phyloP scores from a whole-genome alignment of 2,113 vertebrate genomes.

The Tupaia chinensis region DNA sequence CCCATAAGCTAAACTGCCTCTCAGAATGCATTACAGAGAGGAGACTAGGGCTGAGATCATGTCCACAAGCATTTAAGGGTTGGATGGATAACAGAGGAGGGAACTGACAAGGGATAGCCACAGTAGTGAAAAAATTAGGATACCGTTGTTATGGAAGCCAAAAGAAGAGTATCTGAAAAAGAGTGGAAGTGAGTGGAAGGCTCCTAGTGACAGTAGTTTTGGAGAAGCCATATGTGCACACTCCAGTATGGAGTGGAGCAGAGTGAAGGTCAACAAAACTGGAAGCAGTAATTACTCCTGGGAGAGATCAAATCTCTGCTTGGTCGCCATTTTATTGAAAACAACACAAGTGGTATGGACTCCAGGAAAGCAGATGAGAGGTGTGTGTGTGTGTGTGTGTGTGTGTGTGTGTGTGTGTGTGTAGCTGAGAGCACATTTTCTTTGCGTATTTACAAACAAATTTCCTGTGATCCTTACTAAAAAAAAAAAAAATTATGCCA shows the following conservation, averaged over 20 bases:
- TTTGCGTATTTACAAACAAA: neutral
- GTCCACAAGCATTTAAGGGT: neutral
- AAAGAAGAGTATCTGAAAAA: neutral
- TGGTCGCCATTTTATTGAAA: neutral
- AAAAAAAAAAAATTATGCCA: neutral
- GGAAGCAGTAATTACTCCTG: neutral
- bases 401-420: accelerated
- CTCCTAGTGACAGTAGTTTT: neutral
- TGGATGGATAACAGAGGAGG: neutral
- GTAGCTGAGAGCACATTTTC: neutral
- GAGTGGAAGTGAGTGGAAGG: neutral
- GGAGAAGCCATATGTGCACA: neutral
- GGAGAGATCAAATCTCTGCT: neutral
- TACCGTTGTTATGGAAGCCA: neutral
- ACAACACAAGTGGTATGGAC: neutral
- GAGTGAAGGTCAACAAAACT: neutral
- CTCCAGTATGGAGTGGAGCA: neutral
- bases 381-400: neutral
- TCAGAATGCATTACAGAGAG: neutral
- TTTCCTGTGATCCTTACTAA: neutral
- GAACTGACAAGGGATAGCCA: neutral
- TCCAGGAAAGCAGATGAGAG: neutral
- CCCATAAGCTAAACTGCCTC: too few relatives aligned
- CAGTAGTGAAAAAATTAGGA: neutral
- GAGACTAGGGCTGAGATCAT: neutral